A percentile compares a stretch with the other conserved stretches of the same genome.
Conservation (phyloP, 2,113 vertebrate species). For the Phocoena phocoena region DNA sequence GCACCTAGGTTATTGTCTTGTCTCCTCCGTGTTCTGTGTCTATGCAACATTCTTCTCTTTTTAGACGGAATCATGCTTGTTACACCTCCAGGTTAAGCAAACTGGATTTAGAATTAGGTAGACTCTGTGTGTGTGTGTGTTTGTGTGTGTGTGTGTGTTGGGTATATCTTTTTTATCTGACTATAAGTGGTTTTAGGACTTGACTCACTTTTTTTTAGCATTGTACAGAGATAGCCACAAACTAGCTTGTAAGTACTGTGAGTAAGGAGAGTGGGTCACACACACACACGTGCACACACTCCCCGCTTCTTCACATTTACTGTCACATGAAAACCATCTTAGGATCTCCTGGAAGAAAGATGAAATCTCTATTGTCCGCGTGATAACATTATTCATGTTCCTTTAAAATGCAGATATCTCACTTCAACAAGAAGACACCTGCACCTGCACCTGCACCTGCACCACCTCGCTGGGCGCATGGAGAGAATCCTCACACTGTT, state of each 20-base stretch:
- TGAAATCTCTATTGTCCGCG: too few relatives aligned
- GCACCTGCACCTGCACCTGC: fast-evolving
- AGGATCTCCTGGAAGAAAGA: neutral
- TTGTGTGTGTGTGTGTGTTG: neutral
- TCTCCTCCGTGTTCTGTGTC: neutral
- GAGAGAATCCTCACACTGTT: too few relatives aligned
- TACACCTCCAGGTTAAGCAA: neutral
- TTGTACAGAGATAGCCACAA: neutral
- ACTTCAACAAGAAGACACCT: neutral
- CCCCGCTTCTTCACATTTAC: neutral
- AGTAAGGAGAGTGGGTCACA: too few relatives aligned
- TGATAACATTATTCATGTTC: too few relatives aligned
- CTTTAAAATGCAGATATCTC: neutral
- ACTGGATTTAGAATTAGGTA: neutral
- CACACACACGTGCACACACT: fast-evolving
- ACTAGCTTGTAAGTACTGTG: too few relatives aligned
- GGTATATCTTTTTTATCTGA: neutral
- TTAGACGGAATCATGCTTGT: neutral
- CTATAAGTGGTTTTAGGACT: neutral
- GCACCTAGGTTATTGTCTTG: neutral
- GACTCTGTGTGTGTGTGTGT: neutral
- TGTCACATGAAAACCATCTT: neutral
- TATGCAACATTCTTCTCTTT: neutral
- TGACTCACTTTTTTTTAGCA: neutral
- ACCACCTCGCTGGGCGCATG: too few relatives aligned